Percentiles rank a stretch among this genome's conserved stretches.
These are phyloP conservation scores for Hemicentrotus pulcherrimus DNA, from an alignment of 35 echinoderm and acorn worm species.

Conservation along the genomic window DNA sequence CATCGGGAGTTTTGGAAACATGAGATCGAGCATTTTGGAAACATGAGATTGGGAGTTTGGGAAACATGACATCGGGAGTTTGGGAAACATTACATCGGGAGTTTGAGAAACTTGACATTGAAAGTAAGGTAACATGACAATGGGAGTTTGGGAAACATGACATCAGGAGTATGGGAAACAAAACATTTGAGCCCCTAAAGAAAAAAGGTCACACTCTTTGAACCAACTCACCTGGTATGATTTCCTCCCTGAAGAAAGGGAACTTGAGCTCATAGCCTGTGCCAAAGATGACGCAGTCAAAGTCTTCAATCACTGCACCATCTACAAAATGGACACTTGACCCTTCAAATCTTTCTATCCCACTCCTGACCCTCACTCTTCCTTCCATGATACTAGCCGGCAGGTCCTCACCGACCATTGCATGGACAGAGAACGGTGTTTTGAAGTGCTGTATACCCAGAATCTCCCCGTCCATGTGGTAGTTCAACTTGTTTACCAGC, in stretches of 20 bases:
- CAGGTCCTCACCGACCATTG: constrained; percentile 62
- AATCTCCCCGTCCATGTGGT: constrained; percentile 46
- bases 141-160: neutral
- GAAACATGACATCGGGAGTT: too few species aligned
- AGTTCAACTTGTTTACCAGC: neutral
- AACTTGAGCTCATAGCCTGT: constrained; percentile 64
- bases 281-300: constrained; percentile 67
- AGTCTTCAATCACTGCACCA: constrained; percentile 41
- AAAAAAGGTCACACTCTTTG: neutral
- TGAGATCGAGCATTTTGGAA: too few species aligned
- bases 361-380: constrained; percentile 37
- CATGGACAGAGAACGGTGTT: neutral
- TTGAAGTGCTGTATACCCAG: constrained; percentile 39
- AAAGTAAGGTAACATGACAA: constrained; percentile 50
- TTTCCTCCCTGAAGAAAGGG: constrained; percentile 55
- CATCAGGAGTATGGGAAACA: neutral
- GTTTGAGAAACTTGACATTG: constrained; percentile 15
- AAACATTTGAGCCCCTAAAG: neutral
- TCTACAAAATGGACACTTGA: constrained; percentile 56
- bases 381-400: constrained; percentile 55
- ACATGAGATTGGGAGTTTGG: too few species aligned
- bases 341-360: constrained; percentile 46
- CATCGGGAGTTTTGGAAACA: too few species aligned
- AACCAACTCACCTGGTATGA: constrained; percentile 54
- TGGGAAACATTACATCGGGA: too few species aligned